Evolutionary conservation across 2,113 vertebrate species (phyloP), one percentile per base, ranked within the genome.

Genomic region (Melanocharis versteri): DNA sequence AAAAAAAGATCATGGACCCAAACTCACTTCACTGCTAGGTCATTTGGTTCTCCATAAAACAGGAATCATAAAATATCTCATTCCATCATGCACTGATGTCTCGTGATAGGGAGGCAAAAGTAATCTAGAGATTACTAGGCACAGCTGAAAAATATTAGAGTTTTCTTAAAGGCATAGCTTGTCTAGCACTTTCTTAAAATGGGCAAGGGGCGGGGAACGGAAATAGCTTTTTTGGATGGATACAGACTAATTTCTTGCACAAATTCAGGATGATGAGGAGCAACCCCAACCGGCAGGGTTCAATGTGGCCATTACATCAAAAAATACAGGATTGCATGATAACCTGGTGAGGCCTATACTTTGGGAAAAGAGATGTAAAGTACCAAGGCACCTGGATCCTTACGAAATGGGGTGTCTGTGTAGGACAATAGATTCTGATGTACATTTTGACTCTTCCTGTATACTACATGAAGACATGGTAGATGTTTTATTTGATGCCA

Each of bases 181-280:
- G 39, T 6, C 7, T 33, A 81, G 7, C 7, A 37, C 6, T 47
- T 89, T 28, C 48, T 76, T 21, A 44, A 77, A 76, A 30, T 33
- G 51, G 37, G 3, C 4, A 5, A 4, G 2, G 6, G 19, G 4
- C 0, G 1, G 12, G 23, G 13, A 11, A 23, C 1, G 1, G 3
- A 64, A 72, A 12, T 7, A 58, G 5, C 0, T 1, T 45, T 73
- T 88, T 64, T 65, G 11, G 14, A 68, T 72, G 1, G 19, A 50
- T 50, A 48, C 9, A 44, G 11, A 66, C 7, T 20, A 70, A 47
- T 66, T 80, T 56, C 15, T 70, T 60, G 5, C 12, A 35, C 8
- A 50, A 47, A n/a, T 17, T 71, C 37, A 79, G 15, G 6, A 5
- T 37, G 6, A 10, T 37, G 9, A 61, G 20, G 13, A 47, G 7